Percentiles rank a stretch among this genome's conserved stretches.
phyloP scores from a whole-genome alignment of 2,888 invertebrate genomes.

The Dioctria linearis region DNA sequence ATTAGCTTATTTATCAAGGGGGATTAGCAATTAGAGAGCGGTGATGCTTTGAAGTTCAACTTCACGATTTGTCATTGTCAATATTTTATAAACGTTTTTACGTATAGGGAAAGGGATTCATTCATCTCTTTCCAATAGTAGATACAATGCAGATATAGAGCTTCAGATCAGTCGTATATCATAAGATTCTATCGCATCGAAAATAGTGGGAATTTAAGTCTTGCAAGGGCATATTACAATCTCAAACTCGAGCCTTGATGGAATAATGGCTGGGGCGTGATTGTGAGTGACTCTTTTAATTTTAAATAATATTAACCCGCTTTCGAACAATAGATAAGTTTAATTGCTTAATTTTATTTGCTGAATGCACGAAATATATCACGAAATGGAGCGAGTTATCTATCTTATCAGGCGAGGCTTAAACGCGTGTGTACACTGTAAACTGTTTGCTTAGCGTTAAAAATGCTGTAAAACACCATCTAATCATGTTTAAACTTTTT shows the following conservation, averaged over 20 bases:
- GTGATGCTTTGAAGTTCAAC: constrained; percentile 62
- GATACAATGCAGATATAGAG: too few relatives aligned
- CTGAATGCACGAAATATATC: constrained; percentile 57
- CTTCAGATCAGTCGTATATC: too few relatives aligned
- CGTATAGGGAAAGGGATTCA: too few relatives aligned
- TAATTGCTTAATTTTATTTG: constrained; percentile 59
- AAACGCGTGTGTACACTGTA: constrained; percentile 57
- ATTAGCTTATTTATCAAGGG: constrained; percentile 68
- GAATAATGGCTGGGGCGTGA: too few relatives aligned
- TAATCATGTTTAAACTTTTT: constrained; percentile 57
- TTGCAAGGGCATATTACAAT: too few relatives aligned
- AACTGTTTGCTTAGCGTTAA: constrained; percentile 58
- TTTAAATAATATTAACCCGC: constrained; percentile 33
- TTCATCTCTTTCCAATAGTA: too few relatives aligned
- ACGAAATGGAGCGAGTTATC: constrained; percentile 52
- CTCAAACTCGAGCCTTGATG: too few relatives aligned
- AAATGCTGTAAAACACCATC: constrained; percentile 59
- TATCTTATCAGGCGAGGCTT: constrained; percentile 47
- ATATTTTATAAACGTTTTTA: neutral
- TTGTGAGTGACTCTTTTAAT: too few relatives aligned
- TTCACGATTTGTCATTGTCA: neutral
- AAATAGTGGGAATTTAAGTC: too few relatives aligned
- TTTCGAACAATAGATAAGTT: constrained; percentile 57
- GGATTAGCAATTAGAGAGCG: constrained; percentile 67
- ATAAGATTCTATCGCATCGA: too few relatives aligned